Evolutionary conservation across 2,888 invertebrate species (phyloP), one percentile per base, ranked within the genome.

Genomic region (Rhodophaea formosa): DNA sequence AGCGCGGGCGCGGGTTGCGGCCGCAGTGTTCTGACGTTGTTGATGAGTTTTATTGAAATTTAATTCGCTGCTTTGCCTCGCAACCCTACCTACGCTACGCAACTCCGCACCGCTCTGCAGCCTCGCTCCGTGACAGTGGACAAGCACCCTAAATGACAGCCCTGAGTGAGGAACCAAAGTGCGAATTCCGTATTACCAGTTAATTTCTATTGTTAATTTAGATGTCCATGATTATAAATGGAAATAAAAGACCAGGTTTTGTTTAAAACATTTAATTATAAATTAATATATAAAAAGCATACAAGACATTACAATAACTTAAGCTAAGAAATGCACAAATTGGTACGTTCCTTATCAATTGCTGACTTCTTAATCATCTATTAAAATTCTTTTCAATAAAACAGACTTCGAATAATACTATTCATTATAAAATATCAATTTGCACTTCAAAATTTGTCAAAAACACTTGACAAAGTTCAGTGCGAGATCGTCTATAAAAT

Each of bases 251-350:
- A 14, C 35, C n/a, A 54, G 39, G 23, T 54, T 74, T 75, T 69
- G 72, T 84, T 86, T 77, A 83, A 85, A 86, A 82, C 83, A 80
- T 89, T 88, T 87, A 84, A 72, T 88, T 88, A 88, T 88, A 88
- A 88, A 87, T 88, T 86, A 88, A 78, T 86, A 84, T 84, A 84
- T 85, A 84, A 84, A 85, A 88, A 86, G 87, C 86, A 87, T 87
- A 85, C 86, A 86, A 77, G 83, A 84, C 77, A 76, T 77, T 69
- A 68, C 57, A 71, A 71, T 82, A 83, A 84, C 86, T 86, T 86
- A 88, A 74, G 77, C 82, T 87, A 88, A 77, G 84, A 89, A 90
- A 90, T 90, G 90, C 90, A 88, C 82, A 62, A 72, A 81, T 89
- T 87, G 90, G 90, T 90, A 90, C 90, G 86, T 85, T 78, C 73